Evolutionary conservation across 2,113 vertebrate species (phyloP), one percentile per base, ranked within the genome.

Genomic region (Psophia crepitans): DNA sequence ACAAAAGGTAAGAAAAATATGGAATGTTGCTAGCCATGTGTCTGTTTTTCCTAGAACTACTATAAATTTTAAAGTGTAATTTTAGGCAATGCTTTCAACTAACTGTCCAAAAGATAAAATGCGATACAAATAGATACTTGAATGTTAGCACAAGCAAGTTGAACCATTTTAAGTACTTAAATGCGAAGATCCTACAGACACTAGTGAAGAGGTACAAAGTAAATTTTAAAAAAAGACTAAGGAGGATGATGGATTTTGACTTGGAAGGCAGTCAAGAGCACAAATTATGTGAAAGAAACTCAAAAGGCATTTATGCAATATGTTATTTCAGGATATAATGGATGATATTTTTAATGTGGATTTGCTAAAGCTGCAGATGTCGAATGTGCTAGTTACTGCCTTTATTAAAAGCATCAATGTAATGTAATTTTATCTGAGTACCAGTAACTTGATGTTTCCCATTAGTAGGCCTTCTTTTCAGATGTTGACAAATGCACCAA

Each of bases 401-500:
- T 60, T 78, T 86, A 41, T 39, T 79, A 37, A 21, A 79, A 71
- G 24, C 2, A 8, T 39, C 16, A 61, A 35, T 51, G 30, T 76
- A 60, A 37, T 80, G 33, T 81, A 17, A 4, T 77, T 84, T 74
- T 63, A 44, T 60, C 32, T 39, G 54, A 70, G 19, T 74, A 26
- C 18, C 33, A 71, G 32, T 75, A 71, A 37, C 30, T 27, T 41
- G 16, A 43, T 56, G 20, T 22, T 92, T 90, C 17, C 46, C 28
- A 10, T 75, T 79, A 37, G 14, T 30, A 54, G 37, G 4, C 7
- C 11, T 8, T 49, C 44, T 87, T 88, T 92, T 83, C 79, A 77
- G 23, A 61, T 33, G 21, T 27, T 0, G 0, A 33, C 79, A 80
- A 33, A 56, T 39, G 17, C 2, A 2, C 35, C 57, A 69, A 0